Evolutionary conservation across 2,888 invertebrate species (phyloP).

Genomic region (Chydorus sphaericus): DNA sequence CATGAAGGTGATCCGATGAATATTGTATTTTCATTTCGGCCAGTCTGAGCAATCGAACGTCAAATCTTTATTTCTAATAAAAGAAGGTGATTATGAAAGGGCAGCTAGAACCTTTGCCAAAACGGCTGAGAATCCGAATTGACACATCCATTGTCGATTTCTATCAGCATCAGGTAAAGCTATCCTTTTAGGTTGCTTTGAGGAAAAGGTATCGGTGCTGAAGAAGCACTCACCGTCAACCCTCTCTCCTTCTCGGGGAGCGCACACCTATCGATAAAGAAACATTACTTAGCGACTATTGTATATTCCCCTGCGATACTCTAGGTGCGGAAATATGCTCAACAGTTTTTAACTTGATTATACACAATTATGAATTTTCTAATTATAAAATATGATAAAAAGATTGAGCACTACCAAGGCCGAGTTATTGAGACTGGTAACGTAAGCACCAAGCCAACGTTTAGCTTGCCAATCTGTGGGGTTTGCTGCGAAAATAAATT

Average conservation of each 20-base stretch:
- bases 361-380: background rate
- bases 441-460: no score
- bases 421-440: no score
- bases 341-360: background rate
- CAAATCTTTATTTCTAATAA: no score
- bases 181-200: background rate
- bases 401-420: background rate
- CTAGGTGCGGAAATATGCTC: background rate
- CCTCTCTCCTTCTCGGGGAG: background rate
- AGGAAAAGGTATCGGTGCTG: background rate
- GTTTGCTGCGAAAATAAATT: no score
- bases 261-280: background rate
- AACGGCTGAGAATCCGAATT: background rate
- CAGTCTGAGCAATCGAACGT: no score
- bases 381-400: background rate
- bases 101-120: no score
- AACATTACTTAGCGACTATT: no score
- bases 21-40: no score
- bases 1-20: no score
- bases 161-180: background rate
- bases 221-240: background rate
- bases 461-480: no score
- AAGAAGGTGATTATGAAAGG: no score
- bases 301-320: no score
- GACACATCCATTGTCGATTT: background rate